phyloP scores from a whole-genome alignment of 2,113 vertebrate species.

The Psittacula cyanocephala region DNA sequence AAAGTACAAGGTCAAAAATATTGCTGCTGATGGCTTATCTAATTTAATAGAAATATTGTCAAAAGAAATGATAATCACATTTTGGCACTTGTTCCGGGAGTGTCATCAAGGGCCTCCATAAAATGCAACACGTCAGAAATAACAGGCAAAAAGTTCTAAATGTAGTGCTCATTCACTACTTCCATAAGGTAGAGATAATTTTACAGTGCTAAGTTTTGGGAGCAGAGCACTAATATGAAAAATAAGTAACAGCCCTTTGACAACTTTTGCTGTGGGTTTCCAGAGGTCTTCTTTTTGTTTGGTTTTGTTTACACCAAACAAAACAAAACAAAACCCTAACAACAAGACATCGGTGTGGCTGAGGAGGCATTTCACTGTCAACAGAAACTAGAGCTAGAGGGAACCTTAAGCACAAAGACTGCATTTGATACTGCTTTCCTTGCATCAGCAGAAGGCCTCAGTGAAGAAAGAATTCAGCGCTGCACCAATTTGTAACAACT shows the following conservation, averaged over 20 bases:
- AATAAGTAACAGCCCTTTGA: not conserved
- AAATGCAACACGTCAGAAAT: slow-evolving; percentile 23
- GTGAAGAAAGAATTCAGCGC: not conserved
- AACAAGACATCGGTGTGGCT: not conserved
- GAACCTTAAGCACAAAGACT: not conserved
- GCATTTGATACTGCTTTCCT: not conserved
- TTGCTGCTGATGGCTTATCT: not conserved
- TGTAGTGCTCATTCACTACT: not conserved
- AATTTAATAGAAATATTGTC: slow-evolving; percentile 57
- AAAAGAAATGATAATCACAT: slow-evolving; percentile 58
- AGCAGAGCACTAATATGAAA: not conserved
- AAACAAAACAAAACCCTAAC: not conserved
- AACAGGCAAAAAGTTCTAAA: not conserved
- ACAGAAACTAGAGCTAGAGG: not conserved
- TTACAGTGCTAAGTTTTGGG: not conserved
- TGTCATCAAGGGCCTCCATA: not conserved
- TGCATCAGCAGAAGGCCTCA: not conserved
- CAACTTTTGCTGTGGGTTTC: not conserved
- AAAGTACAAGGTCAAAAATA: slow-evolving; percentile 52
- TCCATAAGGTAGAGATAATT: not conserved
- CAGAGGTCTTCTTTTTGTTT: not conserved
- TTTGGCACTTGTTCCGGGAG: slow-evolving; percentile 50
- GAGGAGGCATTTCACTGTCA: not conserved
- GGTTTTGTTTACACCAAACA: not conserved
- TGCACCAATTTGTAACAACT: not conserved